Evolutionary conservation across 2,888 invertebrate genomes (phyloP).

Genomic region (Itoplectis maculator): DNA sequence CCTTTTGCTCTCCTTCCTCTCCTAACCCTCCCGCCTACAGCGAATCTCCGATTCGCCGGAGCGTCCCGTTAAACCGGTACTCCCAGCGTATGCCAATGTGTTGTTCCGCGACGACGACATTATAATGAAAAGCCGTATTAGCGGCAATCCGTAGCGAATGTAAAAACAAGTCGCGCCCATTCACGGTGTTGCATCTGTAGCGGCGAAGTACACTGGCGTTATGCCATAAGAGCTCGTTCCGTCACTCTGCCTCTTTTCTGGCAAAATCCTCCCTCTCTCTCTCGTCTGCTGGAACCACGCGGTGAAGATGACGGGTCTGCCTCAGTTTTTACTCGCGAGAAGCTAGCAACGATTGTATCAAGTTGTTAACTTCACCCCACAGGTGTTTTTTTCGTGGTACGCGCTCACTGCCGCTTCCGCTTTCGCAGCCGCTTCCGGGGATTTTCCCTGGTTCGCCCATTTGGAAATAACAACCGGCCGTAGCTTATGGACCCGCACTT

Average conservation of each 20-base stretch:
- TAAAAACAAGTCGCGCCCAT: constrained; percentile 41
- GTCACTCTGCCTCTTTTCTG: constrained; percentile 20
- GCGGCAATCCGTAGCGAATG: constrained; percentile 41
- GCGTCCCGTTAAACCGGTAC: neutral
- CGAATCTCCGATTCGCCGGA: constrained; percentile 35
- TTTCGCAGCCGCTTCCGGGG: constrained; percentile 31
- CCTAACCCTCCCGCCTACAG: constrained; percentile 16
- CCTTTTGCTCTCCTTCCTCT: neutral
- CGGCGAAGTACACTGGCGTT: constrained; percentile 25
- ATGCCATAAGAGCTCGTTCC: constrained; percentile 58
- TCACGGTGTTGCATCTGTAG: constrained; percentile 16
- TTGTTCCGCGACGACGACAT: constrained; percentile 38
- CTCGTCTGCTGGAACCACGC: constrained; percentile 1
- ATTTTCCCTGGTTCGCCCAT: constrained; percentile 48
- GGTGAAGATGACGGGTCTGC: constrained; percentile 14
- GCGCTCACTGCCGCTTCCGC: constrained; percentile 2
- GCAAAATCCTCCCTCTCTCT: constrained; percentile 1
- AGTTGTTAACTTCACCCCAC: constrained; percentile 9
- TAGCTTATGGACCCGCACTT: constrained; percentile 27
- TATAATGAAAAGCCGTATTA: constrained; percentile 61
- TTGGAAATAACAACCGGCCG: constrained; percentile 56
- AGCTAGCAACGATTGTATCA: neutral
- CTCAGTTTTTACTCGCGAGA: neutral
- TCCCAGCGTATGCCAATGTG: constrained; percentile 47
- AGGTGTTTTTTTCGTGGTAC: neutral